A percentile compares a stretch with the other conserved stretches of the same genome.
These are phyloP conservation scores for Rhagium mordax DNA, from an alignment of 2,888 invertebrate genomes.

Conservation along the genomic window DNA sequence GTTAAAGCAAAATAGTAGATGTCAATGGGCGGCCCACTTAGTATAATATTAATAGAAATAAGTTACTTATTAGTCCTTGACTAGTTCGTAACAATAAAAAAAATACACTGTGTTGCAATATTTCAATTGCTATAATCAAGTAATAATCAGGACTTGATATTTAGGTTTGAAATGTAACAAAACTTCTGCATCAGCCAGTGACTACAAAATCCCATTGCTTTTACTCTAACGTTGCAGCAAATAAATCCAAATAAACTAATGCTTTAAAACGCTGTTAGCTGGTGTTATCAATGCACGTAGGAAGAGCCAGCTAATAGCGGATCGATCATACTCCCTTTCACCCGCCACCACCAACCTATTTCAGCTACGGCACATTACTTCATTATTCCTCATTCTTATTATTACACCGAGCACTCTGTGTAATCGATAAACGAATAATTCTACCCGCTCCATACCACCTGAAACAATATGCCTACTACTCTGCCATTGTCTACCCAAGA, in stretches of 20 bases:
- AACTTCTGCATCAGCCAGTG: background rate
- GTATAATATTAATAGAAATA: no score
- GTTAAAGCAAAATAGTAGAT: no score
- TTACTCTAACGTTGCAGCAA: slow-evolving; percentile 19
- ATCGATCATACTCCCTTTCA: slow-evolving; percentile 46
- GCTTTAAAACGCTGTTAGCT: slow-evolving; percentile 50
- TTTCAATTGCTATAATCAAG: no score
- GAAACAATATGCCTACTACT: slow-evolving; percentile 37
- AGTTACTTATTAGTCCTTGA: no score
- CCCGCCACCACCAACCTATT: slow-evolving; percentile 23
- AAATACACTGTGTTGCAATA: no score
- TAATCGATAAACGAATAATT: slow-evolving; percentile 54
- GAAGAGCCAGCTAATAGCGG: slow-evolving; percentile 49
- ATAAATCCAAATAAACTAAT: slow-evolving; percentile 50
- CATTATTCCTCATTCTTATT: slow-evolving; percentile 52
- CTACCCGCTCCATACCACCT: slow-evolving; percentile 32
- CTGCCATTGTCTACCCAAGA: slow-evolving; percentile 38
- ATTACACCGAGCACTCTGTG: slow-evolving; percentile 52
- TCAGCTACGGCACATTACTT: slow-evolving; percentile 47
- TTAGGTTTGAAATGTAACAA: background rate
- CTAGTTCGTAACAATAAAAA: no score
- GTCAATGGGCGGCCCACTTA: no score
- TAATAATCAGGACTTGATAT: background rate
- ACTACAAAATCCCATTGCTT: slow-evolving; percentile 16
- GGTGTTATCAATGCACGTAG: slow-evolving; percentile 52